Evolutionary conservation across 2,797 vertebrate genomes (phyloP).

Genomic region (Silurus lanzhouensis): DNA sequence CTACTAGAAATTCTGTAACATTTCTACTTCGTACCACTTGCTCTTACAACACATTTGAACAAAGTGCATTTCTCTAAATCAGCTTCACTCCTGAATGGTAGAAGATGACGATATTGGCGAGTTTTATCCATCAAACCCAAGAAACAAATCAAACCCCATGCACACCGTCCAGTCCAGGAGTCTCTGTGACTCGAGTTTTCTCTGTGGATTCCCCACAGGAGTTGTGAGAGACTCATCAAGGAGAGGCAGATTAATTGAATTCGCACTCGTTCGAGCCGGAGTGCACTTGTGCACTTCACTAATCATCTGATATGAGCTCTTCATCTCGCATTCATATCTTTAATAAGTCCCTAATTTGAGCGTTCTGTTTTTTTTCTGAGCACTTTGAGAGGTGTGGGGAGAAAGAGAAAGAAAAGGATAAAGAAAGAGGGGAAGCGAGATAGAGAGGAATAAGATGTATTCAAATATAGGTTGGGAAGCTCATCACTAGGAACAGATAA

Average conservation of each 20-base stretch:
- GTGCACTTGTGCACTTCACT: slow-evolving; percentile 75
- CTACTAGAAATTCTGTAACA: no score
- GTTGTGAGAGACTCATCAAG: slow-evolving; percentile 60
- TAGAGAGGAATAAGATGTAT: slow-evolving; percentile 43
- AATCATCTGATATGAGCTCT: slow-evolving; percentile 77
- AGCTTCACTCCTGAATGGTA: not conserved
- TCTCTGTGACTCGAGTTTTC: slow-evolving; percentile 68
- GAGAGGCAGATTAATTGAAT: slow-evolving; percentile 74
- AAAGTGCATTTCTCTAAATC: not conserved
- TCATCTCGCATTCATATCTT: slow-evolving; percentile 72
- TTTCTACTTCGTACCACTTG: no score
- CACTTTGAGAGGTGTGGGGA: slow-evolving; percentile 49
- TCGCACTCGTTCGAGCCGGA: slow-evolving; percentile 75
- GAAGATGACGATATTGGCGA: not conserved
- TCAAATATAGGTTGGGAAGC: slow-evolving; percentile 61
- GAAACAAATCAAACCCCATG: not conserved
- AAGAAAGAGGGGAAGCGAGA: not conserved
- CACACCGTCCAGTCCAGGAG: slow-evolving; percentile 51
- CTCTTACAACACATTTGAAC: no score
- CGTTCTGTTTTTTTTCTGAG: slow-evolving; percentile 71
- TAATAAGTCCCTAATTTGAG: slow-evolving; percentile 77
- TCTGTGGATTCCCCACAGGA: slow-evolving; percentile 76
- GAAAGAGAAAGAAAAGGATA: not conserved
- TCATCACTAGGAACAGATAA: slow-evolving; percentile 33
- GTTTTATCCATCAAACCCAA: not conserved